Evolutionary conservation across 2,888 invertebrate genomes (phyloP), one percentile per base, ranked within the genome.

Genomic region (Erebia ligea): DNA sequence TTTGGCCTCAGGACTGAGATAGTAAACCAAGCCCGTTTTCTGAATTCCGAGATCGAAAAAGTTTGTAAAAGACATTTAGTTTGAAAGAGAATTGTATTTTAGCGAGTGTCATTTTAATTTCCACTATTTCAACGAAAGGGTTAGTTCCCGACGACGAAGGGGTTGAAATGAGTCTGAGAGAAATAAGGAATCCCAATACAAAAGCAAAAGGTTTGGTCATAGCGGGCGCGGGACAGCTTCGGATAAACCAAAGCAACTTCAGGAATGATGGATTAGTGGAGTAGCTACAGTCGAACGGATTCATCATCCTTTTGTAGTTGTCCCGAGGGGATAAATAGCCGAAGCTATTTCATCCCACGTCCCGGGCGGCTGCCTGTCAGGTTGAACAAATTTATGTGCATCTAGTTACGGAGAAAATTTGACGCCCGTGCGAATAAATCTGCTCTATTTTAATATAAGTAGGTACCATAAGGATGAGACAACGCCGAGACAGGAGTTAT

Each of bases 331-430:
- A 65, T 19, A 56, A 54, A 56, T 56, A 56, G 56, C 54, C 42
- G 19, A 56, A 56, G 42, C 42, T 40, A 48, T 48, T 50, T n/a
- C 50, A 42, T 19, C 10, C 48, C 48, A 3, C 62, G 62, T 21
- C 21, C 48, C 54, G 52, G 11, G 34, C n/a, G 15, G 15, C 63
- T 40, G 56, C 9, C 56, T 56, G 65, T 65, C 65, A 17, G 56
- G 50, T 40, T 19, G 8, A 52, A 21, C 54, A 19, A 42, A 65
- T 65, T 65, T 65, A 65, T 65, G 65, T 42, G 65, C 65, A 65
- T 65, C 65, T 65, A 56, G 56, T 66, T 66, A 54, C 21, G 10
- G 42, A 17, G 56, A 9, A 21, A 21, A 66, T 66, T 21, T 66
- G 56, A 66, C 42, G 45, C 21, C 15, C 19, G 42, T 9, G 66